Evolutionary conservation across 1,140 invertebrate genomes (phyloP), one percentile per base, ranked within the genome.

Genomic region (Hylaeus volcanicus): DNA sequence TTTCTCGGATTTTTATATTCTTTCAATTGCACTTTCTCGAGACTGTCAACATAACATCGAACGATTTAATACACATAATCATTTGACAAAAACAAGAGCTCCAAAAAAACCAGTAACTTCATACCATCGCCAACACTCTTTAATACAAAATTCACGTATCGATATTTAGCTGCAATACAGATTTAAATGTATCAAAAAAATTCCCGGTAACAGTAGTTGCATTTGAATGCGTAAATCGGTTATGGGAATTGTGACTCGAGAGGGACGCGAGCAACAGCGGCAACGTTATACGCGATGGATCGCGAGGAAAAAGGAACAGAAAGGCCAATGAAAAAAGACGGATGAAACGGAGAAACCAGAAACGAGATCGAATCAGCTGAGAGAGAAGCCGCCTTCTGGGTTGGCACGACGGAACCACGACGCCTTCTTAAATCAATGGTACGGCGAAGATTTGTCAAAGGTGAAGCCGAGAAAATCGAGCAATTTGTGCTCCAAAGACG

Each of bases 301-400:
- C 51, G 55, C 76, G 51, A 56, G 55, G 2, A 63, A 72, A 71
- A 26, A 68, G 51, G 65, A 68, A 76, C 53, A 73, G 74, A 43
- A 58, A 75, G 51, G 43, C 2, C 39, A 70, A 74, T 74, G 65
- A 66, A 83, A 43, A 72, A 60, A 64, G 51, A 79, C 14, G 79
- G 45, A 73, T 12, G 63, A 77, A 66, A 66, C 66, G 48, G 45
- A 77, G 60, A 81, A 74, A 65, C 64, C 69, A 75, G 71, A 74
- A 73, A 75, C 77, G 66, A 86, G 81, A 87, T 87, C 84, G 84
- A 81, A 87, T 87, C 84, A 86, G 81, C 86, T 87, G 86, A 71
- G 63, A 82, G 78, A 26, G 75, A 79, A 79, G 69, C 74, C 69
- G 79, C 69, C 72, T 82, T 76, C 74, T 43, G 73, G 58, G 51